Percentiles rank a stretch among this genome's conserved stretches.
Conservation (phyloP, 2,888 invertebrate genomes). For the Drosophila nigricruria region DNA sequence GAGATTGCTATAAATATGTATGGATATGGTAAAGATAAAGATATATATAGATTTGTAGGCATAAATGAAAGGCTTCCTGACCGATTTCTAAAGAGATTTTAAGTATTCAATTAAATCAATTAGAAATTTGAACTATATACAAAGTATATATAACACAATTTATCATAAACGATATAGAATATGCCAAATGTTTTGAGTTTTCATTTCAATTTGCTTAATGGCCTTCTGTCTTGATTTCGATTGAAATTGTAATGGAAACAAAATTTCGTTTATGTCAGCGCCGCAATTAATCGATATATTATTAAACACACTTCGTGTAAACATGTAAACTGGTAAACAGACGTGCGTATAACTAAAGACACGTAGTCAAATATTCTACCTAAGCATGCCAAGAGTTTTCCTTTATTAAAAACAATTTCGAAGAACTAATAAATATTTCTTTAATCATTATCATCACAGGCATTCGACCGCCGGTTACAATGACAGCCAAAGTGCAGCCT, state of each 20-base stretch:
- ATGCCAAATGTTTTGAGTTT: background rate
- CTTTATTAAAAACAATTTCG: background rate
- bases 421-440: background rate
- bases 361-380: background rate
- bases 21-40: background rate
- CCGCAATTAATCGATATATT: slow-evolving; percentile 15
- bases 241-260: background rate
- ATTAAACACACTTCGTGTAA: background rate
- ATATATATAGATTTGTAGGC: background rate
- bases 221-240: background rate
- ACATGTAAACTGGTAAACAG: background rate
- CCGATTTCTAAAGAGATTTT: too few species aligned
- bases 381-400: slow-evolving; percentile 8
- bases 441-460: slow-evolving; percentile 59
- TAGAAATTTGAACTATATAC: too few species aligned
- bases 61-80: background rate
- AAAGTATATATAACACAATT: too few species aligned
- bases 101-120: background rate
- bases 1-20: background rate
- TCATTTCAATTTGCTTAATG: background rate
- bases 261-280: background rate
- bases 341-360: background rate
- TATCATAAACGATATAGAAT: background rate
- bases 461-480: slow-evolving; percentile 83
- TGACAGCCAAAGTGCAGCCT: slow-evolving; percentile 84